Conservation (phyloP, 2,797 vertebrate genomes). For the Catharus ustulatus region DNA sequence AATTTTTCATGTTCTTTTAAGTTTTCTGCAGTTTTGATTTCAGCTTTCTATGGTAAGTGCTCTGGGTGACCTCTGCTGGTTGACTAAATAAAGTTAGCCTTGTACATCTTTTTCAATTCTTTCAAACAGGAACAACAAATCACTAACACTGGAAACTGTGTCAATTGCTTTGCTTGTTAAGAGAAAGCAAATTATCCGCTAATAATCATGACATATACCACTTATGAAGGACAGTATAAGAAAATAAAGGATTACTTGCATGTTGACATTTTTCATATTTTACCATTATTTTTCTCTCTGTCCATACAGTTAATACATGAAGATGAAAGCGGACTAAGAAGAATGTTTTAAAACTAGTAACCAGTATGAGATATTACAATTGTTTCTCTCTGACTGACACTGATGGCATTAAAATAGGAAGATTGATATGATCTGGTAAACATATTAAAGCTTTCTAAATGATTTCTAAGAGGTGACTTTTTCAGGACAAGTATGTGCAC, state of each 20-base stretch:
- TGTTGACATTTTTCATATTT: neutral
- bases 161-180: neutral
- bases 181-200: neutral
- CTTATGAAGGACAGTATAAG: neutral
- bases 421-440: neutral
- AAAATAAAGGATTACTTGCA: neutral
- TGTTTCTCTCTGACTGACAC: neutral
- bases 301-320: neutral
- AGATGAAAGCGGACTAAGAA: neutral
- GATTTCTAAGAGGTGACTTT: neutral
- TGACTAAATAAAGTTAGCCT: neutral
- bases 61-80: conserved; percentile 52
- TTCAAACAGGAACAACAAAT: neutral
- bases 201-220: neutral
- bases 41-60: neutral
- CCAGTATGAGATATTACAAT: neutral
- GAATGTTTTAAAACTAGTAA: neutral
- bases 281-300: neutral
- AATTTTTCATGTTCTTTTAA: neutral
- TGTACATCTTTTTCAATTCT: neutral
- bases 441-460: neutral
- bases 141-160: neutral
- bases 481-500: neutral
- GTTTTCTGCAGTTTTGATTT: neutral
- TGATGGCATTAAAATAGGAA: neutral